Base-by-base conservation (phyloP, 2,113 vertebrate species). In the Gavia stellata region DNA sequence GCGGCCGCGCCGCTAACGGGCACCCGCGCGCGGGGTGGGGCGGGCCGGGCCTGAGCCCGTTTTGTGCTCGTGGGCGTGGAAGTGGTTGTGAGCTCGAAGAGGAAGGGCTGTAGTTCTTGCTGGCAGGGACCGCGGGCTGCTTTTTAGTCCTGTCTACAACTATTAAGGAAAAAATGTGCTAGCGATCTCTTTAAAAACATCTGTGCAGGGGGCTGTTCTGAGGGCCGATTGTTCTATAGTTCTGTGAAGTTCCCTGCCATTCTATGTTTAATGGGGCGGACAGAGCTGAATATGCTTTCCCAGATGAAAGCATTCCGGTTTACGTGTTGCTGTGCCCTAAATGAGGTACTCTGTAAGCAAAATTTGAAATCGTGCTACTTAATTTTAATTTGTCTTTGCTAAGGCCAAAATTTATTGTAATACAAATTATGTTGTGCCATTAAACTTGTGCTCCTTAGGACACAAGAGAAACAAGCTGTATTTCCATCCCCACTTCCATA, bases 181-280 rank as follows among this genome's bases (percentile, higher is more conserved):
- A 8, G 14, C 11, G 12, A 0, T 24, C 20, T 25, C 5, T 6
- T 10, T 7, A 7, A 3, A 29, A n/a, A 2, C 15, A 3, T 24
- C 2, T 4, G 1, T 4, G 17, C 9, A 1, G 29, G 42, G 28
- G 34, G 26, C 24, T 10, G 23, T 0, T 0, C 17, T 9, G 71
- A 3, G 31, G 0, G 16, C 29, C 3, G n/a, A 0, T 4, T 3
- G 14, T 13, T 23, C 4, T 6, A 0, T 8, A 3, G 1, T 2
- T 40, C 80, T 15, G 56, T 8, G 26, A 17, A 3, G 12, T 9
- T 55, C 58, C 6, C 6, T 31, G 33, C 19, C 6, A 0, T 2
- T 3, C 2, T 1, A 0, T 12, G 2, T 15, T 28, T 8, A 28
- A 0, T 1, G 14, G 23, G 19, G 26, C 0, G 6, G 1, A 5